These are phyloP conservation scores for Pipa parva DNA, from an alignment of 2,113 vertebrate genomes.

Conservation along the genomic window DNA sequence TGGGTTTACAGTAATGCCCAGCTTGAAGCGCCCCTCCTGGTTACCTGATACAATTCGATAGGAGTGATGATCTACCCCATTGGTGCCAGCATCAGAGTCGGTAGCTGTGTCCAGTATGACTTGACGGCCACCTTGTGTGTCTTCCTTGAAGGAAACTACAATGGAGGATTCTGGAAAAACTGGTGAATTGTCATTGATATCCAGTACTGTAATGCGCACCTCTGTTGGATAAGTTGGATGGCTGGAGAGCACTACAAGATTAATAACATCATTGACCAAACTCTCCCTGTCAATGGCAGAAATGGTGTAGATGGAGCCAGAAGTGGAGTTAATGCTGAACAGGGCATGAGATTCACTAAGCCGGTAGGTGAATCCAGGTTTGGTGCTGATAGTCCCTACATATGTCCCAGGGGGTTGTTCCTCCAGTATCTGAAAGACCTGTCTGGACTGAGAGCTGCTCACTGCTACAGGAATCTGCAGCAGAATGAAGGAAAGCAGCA, in stretches of 20 bases:
- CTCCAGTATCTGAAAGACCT: slow-evolving; percentile 89
- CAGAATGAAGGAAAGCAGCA: slow-evolving; percentile 39
- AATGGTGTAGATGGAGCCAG: slow-evolving; percentile 82
- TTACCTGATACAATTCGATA: slow-evolving; percentile 90
- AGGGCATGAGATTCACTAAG: slow-evolving; percentile 91
- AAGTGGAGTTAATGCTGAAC: slow-evolving; percentile 84
- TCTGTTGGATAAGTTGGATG: slow-evolving; percentile 95
- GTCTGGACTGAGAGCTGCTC: slow-evolving; percentile 73
- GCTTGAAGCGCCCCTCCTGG: slow-evolving; percentile 81
- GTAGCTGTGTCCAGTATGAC: slow-evolving; percentile 95
- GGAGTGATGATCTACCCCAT: slow-evolving; percentile 89
- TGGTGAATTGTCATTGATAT: slow-evolving; percentile 93
- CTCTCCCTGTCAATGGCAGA: slow-evolving; percentile 87
- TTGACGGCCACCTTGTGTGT: slow-evolving; percentile 90
- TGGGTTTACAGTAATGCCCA: slow-evolving; percentile 93
- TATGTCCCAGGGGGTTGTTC: slow-evolving; percentile 88
- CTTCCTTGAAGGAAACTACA: slow-evolving; percentile 92
- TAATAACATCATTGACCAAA: slow-evolving; percentile 82
- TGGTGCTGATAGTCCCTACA: slow-evolving; percentile 88
- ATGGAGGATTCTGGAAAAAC: slow-evolving; percentile 91
- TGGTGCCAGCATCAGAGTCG: slow-evolving; percentile 87
- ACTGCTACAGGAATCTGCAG: slow-evolving; percentile 44
- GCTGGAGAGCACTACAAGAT: slow-evolving; percentile 94
- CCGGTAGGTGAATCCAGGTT: slow-evolving; percentile 87
- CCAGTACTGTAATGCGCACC: slow-evolving; percentile 86